A percentile compares a stretch with the other conserved stretches of the same genome.
phyloP scores from a whole-genome alignment of 2,797 vertebrate genomes.

The Gadopsis bispinosus region DNA sequence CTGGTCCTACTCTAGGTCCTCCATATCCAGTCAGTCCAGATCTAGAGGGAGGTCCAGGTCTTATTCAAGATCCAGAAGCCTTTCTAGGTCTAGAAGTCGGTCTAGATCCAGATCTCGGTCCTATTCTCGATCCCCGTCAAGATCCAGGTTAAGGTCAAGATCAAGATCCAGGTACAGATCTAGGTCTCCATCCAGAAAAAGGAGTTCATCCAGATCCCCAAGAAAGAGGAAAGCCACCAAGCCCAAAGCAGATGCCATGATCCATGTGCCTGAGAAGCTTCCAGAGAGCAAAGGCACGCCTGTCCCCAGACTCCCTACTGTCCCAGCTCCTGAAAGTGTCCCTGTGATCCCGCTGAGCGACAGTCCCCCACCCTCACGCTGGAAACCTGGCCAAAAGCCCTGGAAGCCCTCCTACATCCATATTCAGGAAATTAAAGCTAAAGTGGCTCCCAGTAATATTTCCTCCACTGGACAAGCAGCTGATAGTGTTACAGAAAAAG shows the following conservation, averaged over 20 bases:
- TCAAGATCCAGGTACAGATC: conserved; percentile 86
- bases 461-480: conserved; percentile 72
- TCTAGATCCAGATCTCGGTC: conserved; percentile 84
- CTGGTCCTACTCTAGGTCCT: conserved; percentile 87
- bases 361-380: conserved; percentile 96
- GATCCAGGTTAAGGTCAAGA: conserved; percentile 74
- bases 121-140: conserved; percentile 79
- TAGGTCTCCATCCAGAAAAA: conserved; percentile 76
- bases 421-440: conserved; percentile 92
- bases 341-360: conserved; percentile 95
- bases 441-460: conserved; percentile 80
- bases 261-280: conserved; percentile 77
- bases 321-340: conserved; percentile 85
- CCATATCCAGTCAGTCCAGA: conserved; percentile 79
- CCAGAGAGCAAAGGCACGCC: conserved; percentile 77
- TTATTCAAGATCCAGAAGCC: conserved; percentile 84
- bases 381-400: conserved; percentile 98
- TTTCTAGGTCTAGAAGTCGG: conserved; percentile 64
- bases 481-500: conserved; percentile 72
- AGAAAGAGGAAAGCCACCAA: conserved; percentile 81
- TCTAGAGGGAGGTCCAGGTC: conserved; percentile 75
- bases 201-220: conserved; percentile 80
- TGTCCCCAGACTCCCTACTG: conserved; percentile 63
- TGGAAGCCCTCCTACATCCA: conserved; percentile 98
- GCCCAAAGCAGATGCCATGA: conserved; percentile 78